These are phyloP conservation scores for Daktulosphaira vitifoliae DNA, from an alignment of 1,140 invertebrate genomes.

Conservation along the genomic window DNA sequence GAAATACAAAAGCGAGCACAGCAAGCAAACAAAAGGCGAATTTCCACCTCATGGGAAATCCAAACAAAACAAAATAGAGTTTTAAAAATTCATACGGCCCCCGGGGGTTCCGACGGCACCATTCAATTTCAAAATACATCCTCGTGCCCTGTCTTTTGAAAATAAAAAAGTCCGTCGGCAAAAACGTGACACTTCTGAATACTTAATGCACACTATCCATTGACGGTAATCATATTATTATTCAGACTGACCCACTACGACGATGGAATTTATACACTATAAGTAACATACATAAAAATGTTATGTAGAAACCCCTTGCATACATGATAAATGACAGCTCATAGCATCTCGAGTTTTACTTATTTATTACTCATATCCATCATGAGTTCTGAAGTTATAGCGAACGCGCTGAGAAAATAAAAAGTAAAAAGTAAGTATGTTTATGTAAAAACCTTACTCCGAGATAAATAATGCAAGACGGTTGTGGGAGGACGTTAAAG, in stretches of 20 bases:
- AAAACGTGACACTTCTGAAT: slow-evolving; percentile 31
- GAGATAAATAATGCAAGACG: slow-evolving; percentile 15
- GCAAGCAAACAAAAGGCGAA: slow-evolving; percentile 9
- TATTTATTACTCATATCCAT: slow-evolving; percentile 28
- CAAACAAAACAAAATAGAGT: slow-evolving; percentile 23
- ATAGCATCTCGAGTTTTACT: not conserved
- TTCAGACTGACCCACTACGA: slow-evolving; percentile 1
- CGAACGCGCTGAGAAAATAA: slow-evolving; percentile 26
- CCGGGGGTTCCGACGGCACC: slow-evolving; percentile 2
- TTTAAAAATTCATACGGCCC: slow-evolving; percentile 27
- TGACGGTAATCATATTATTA: slow-evolving; percentile 16
- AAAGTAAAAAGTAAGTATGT: not conserved
- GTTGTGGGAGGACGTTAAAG: not conserved
- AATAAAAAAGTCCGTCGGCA: slow-evolving; percentile 13
- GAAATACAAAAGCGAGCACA: too few relatives aligned
- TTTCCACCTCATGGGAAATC: slow-evolving; percentile 30
- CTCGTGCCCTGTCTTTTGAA: not conserved
- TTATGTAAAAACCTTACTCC: not conserved
- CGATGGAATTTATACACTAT: slow-evolving; percentile 1
- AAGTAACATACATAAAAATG: slow-evolving; percentile 17
- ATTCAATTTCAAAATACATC: slow-evolving; percentile 22
- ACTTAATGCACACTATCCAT: not conserved
- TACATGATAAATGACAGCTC: slow-evolving; percentile 19
- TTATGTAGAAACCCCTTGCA: not conserved
- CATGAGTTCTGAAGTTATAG: slow-evolving; percentile 29